Evolutionary conservation across 2,797 vertebrate genomes (phyloP), one percentile per base, ranked within the genome.

Genomic region (Argentina silus): DNA sequence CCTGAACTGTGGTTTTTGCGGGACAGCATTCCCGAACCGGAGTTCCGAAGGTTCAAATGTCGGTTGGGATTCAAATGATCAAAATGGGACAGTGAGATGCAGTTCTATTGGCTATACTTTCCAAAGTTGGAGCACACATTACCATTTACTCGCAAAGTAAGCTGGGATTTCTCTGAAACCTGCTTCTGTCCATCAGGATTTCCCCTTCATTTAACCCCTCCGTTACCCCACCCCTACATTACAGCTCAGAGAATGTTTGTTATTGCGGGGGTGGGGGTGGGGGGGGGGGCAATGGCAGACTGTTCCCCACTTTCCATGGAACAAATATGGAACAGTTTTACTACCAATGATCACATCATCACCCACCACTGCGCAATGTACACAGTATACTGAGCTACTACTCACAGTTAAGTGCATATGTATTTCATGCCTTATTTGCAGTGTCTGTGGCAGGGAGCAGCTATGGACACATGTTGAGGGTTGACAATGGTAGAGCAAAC

Each of bases 171-270:
- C 42, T 48, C 7, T 66, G n/a, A 70, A 55, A 57, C 59, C 11
- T 74, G 19, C 14, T n/a, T 42, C 43, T 76, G 19, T 44, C 74
- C 74, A 53, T 51, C 65, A 43, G 56, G 36, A 60, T 73, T 61
- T 15, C 63, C 68, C 44, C 70, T 53, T 68, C 70, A 81, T 64
- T 67, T n/a, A 62, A 51, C 59, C 73, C 71, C 69, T 68, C 56
- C 12, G 48, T 21, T 12, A 10, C 17, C n/a, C 77, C 80, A 14
- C 78, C 76, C 78, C 71, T 48, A 75, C 36, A 45, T 73, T 53
- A 78, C 36, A 43, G 79, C 76, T 81, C 78, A 74, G 68, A 43
- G 81, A 82, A 81, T 80, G 83, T 84, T 86, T 51, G 85, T 85
- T 75, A 84, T 71, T 80, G 79, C 78, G 48, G 74, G 68, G 5